Evolutionary conservation across 2,797 vertebrate genomes (phyloP).

Genomic region (Lacerta viridis): DNA sequence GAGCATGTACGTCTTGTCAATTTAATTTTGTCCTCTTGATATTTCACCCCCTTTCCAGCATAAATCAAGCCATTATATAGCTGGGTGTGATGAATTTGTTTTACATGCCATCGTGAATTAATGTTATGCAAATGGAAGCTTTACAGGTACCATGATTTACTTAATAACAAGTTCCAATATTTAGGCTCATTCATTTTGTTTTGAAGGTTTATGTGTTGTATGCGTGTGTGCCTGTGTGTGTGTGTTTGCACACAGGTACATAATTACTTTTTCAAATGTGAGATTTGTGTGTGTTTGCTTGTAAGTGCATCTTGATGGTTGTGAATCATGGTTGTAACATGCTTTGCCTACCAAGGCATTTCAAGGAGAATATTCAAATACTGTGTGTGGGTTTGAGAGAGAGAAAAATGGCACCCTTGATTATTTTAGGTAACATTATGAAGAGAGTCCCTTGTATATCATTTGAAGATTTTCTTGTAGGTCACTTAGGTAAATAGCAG

Average conservation of each 20-base stretch:
- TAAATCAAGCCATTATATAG: slow-evolving; percentile 85
- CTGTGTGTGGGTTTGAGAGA: slow-evolving; percentile 43
- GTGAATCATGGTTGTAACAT: slow-evolving; percentile 64
- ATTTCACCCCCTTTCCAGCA: slow-evolving; percentile 77
- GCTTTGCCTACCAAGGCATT: slow-evolving; percentile 54
- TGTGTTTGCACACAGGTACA: neutral
- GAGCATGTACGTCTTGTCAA: slow-evolving; percentile 78
- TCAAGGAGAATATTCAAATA: slow-evolving; percentile 74
- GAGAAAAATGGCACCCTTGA: slow-evolving; percentile 30
- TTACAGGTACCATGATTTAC: slow-evolving; percentile 85
- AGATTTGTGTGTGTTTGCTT: slow-evolving; percentile 74
- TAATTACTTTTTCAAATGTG: slow-evolving; percentile 75
- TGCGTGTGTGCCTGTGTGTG: neutral
- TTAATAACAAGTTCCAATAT: slow-evolving; percentile 85
- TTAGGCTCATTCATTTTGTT: slow-evolving; percentile 82
- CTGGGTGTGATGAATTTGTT: slow-evolving; percentile 84
- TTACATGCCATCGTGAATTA: slow-evolving; percentile 84
- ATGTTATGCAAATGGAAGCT: slow-evolving; percentile 84
- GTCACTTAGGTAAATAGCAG: slow-evolving; percentile 40
- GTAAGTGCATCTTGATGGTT: slow-evolving; percentile 69
- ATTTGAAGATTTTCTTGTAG: neutral
- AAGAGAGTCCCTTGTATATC: neutral
- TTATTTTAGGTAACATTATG: slow-evolving; percentile 41
- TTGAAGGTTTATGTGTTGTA: slow-evolving; percentile 43
- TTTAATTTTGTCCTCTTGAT: slow-evolving; percentile 81